Percentiles rank a stretch among this genome's conserved stretches.
These are phyloP conservation scores for Eristalis pertinax DNA, from an alignment of 2,888 invertebrate species.

Conservation along the genomic window DNA sequence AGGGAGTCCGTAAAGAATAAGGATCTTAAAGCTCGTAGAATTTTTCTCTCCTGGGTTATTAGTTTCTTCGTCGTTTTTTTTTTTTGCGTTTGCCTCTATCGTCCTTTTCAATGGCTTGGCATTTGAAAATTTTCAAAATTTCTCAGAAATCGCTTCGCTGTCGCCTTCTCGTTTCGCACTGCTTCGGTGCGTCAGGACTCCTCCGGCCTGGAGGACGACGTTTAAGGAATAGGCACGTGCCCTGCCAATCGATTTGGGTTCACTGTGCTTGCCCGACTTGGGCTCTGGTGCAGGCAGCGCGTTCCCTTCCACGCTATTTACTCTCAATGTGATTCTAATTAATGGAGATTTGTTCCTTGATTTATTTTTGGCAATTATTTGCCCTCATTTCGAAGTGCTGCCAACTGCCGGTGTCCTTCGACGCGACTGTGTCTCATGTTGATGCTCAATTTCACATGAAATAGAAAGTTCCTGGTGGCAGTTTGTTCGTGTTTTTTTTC, in stretches of 20 bases:
- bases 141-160: constrained; percentile 5
- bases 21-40: constrained; percentile 56
- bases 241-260: constrained; percentile 48
- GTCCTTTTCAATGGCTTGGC: constrained; percentile 1
- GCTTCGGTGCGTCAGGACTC: constrained; percentile 1
- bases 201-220: constrained; percentile 21
- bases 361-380: constrained; percentile 58
- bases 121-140: constrained; percentile 25
- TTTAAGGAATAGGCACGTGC: constrained; percentile 54
- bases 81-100: background rate
- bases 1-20: background rate
- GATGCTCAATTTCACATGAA: constrained; percentile 52
- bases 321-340: constrained; percentile 62
- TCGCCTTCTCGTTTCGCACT: background rate
- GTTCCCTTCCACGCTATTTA: constrained; percentile 52
- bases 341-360: constrained; percentile 58
- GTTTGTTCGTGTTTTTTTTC: background rate
- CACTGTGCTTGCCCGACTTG: constrained; percentile 22
- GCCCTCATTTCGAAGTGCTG: background rate
- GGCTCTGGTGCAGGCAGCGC: background rate
- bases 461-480: constrained; percentile 3
- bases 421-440: background rate
- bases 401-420: background rate
- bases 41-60: constrained; percentile 32
- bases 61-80: constrained; percentile 3